Conservation (phyloP, 2,113 vertebrate genomes). For the Scortum barcoo region DNA sequence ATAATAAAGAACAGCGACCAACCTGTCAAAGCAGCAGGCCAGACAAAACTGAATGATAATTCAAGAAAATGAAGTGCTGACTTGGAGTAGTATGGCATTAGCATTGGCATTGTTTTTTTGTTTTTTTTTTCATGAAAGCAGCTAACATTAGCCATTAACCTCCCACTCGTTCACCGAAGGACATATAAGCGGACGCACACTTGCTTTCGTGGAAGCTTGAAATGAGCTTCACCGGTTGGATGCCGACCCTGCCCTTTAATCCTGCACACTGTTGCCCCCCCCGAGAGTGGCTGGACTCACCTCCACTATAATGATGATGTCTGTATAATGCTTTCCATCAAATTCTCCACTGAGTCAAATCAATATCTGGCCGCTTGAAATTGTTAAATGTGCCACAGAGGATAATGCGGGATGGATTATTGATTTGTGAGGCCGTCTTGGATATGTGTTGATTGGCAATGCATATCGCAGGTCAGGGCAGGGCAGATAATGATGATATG, state of each 20-base stretch:
- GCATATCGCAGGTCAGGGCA: background rate
- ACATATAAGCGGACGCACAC: background rate
- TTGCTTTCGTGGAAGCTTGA: background rate
- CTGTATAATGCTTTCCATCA: background rate
- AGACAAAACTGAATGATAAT: too few species aligned
- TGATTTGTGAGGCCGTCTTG: slow-evolving; percentile 15
- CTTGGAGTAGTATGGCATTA: too few species aligned
- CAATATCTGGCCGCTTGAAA: background rate
- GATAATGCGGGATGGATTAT: slow-evolving; percentile 6
- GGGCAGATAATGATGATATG: background rate
- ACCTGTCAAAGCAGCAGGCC: too few species aligned
- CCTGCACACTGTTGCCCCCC: background rate
- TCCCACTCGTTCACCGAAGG: background rate
- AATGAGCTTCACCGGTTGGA: background rate
- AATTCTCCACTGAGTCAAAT: background rate
- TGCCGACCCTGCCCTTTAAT: background rate
- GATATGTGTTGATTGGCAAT: slow-evolving; percentile 4
- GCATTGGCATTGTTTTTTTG: too few species aligned
- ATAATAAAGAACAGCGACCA: too few species aligned
- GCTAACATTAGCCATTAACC: background rate
- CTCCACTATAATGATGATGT: background rate
- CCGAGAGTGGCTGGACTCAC: background rate
- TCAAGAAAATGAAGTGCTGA: too few species aligned
- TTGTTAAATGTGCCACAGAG: slow-evolving; percentile 1
- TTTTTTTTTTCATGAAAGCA: background rate